Evolutionary conservation across 2,888 invertebrate genomes (phyloP).

Genomic region (Noctuana brunneofusca): DNA sequence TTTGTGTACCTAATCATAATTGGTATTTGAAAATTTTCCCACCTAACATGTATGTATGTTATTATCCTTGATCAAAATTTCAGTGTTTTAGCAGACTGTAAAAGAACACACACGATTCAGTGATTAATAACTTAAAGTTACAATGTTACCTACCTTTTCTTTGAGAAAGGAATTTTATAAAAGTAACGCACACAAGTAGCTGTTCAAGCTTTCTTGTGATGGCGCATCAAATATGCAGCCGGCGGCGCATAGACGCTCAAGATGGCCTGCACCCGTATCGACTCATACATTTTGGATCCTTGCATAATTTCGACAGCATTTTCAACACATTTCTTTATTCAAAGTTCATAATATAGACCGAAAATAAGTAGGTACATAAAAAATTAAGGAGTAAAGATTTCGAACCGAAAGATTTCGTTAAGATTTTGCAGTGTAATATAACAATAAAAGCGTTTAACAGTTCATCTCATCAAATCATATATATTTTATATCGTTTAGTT

Average conservation of each 20-base stretch:
- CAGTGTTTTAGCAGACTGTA: not conserved
- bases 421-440: too few species aligned
- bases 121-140: not conserved
- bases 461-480: too few species aligned
- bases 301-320: slow-evolving; percentile 15
- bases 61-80: not conserved
- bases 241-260: slow-evolving; percentile 18
- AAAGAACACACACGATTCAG: not conserved
- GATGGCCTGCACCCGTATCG: slow-evolving; percentile 27
- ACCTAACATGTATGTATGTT: too few species aligned
- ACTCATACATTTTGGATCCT: slow-evolving; percentile 23
- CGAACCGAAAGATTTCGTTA: too few species aligned
- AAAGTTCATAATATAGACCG: not conserved
- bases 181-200: slow-evolving; percentile 25
- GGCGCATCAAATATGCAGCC: slow-evolving; percentile 33
- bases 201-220: slow-evolving; percentile 25
- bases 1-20: too few species aligned
- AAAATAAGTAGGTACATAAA: too few species aligned
- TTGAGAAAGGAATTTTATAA: slow-evolving; percentile 14
- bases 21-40: too few species aligned
- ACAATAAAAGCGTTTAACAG: too few species aligned
- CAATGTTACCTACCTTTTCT: slow-evolving; percentile 4
- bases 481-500: too few species aligned
- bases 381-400: too few species aligned
- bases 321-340: slow-evolving; percentile 11